phyloP scores from a whole-genome alignment of 2,888 invertebrate species.

The Galeruca laticollis region DNA sequence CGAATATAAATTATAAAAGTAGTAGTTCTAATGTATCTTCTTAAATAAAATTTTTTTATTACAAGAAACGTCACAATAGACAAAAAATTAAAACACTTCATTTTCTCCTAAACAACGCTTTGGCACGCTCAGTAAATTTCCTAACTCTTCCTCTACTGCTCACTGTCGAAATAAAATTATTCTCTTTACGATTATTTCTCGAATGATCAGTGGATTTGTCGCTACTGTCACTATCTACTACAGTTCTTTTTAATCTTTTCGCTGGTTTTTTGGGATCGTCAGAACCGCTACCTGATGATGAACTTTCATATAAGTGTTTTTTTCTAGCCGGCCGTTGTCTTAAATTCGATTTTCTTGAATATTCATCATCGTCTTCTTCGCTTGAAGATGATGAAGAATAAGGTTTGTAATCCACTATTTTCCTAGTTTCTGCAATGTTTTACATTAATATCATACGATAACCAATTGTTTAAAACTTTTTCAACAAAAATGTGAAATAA shows the following conservation, averaged over 20 bases:
- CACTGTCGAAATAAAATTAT: slow-evolving; percentile 65
- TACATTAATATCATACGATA: background rate
- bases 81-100: slow-evolving; percentile 31
- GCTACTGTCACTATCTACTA: slow-evolving; percentile 52
- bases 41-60: too few relatives aligned
- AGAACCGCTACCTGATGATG: slow-evolving; percentile 43
- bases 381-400: slow-evolving; percentile 46
- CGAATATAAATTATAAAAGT: too few relatives aligned
- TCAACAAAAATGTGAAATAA: too few relatives aligned
- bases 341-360: slow-evolving; percentile 45
- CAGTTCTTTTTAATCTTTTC: slow-evolving; percentile 35
- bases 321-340: slow-evolving; percentile 48
- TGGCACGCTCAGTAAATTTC: slow-evolving; percentile 83
- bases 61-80: too few relatives aligned
- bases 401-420: slow-evolving; percentile 46
- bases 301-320: slow-evolving; percentile 53
- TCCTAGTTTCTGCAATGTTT: slow-evolving; percentile 42
- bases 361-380: slow-evolving; percentile 50
- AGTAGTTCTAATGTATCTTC: too few relatives aligned
- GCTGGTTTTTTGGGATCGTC: slow-evolving; percentile 19
- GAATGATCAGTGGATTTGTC: slow-evolving; percentile 38
- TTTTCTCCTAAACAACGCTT: slow-evolving; percentile 68
- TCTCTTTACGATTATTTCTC: slow-evolving; percentile 41
- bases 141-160: slow-evolving; percentile 88
- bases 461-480: too few relatives aligned